Evolutionary conservation across 2,888 invertebrate genomes (phyloP), one percentile per base, ranked within the genome.

Genomic region (Megastigmus dorsalis): DNA sequence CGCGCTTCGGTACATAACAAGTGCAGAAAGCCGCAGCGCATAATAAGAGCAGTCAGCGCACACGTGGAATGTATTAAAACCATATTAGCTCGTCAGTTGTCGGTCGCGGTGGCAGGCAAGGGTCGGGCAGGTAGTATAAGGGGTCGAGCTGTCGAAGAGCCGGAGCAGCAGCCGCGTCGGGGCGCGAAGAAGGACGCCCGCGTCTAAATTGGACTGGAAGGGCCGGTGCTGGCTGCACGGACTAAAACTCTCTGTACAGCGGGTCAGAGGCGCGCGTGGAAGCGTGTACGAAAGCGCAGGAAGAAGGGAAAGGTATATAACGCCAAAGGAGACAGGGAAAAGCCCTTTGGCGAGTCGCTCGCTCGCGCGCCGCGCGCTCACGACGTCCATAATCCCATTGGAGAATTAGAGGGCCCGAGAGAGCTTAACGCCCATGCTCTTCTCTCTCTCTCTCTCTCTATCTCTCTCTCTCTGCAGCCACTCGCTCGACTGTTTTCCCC

Each of bases 141-240:
- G 63, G 77, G 41, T 33, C 73, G 71, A 73, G 63, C 50, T 54
- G 38, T 50, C 38, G 74, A 54, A 60, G n/a, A n/a, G n/a, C n/a
- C 66, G 60, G 60, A 23, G 54, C 2, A n/a, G n/a, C n/a, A n/a
- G 13, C 13, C 18, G 18, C 23, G 23, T 15, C 2, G 38, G 13
- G 50, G 13, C 6, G 23, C 23, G 50, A 52, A 52, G 20, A 9
- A 52, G n/a, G n/a, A n/a, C n/a, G n/a, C n/a, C n/a, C 2, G 20
- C 20, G 33, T 4, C 4, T 1, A 45, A 15, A 20, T 38, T 15
- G 45, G 13, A 15, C 20, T 48, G 48, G 23, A n/a, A n/a, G n/a
- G n/a, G n/a, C n/a, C n/a, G n/a, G n/a, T n/a, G n/a, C n/a, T n/a
- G n/a, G n/a, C n/a, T n/a, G n/a, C n/a, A n/a, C n/a, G n/a, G n/a